These are phyloP conservation scores for Spongilla lacustris DNA, from an alignment of 37 sponge, comb jelly and placozoan genomes.

Conservation along the genomic window DNA sequence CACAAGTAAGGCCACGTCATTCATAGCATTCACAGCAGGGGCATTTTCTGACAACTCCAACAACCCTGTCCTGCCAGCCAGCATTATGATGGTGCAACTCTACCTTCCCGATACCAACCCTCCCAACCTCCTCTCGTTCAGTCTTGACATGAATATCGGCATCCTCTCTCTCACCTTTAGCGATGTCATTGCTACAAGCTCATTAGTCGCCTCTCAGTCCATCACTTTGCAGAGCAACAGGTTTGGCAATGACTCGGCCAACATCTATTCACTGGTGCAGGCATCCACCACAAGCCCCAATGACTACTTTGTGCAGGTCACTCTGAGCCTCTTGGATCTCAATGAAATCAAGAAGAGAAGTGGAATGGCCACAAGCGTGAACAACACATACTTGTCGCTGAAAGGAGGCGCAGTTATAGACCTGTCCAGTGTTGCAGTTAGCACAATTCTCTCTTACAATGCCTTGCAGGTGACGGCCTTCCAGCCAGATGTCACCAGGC, in stretches of 20 bases:
- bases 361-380: slow-evolving; percentile 68
- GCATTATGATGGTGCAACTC: not conserved
- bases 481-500: slow-evolving; percentile 77
- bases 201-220: slow-evolving; percentile 52
- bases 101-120: slow-evolving; percentile 54
- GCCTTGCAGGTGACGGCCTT: slow-evolving; percentile 59
- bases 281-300: slow-evolving; percentile 60
- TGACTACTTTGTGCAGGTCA: slow-evolving; percentile 69
- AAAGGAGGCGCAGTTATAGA: slow-evolving; percentile 71
- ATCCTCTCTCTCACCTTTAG: slow-evolving; percentile 70
- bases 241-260: slow-evolving; percentile 31
- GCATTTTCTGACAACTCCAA: slow-evolving; percentile 75
- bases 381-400: slow-evolving; percentile 77
- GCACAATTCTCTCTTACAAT: slow-evolving; percentile 52
- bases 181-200: slow-evolving; percentile 74
- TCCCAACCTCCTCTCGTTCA: slow-evolving; percentile 67
- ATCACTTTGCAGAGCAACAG: slow-evolving; percentile 75
- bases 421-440: slow-evolving; percentile 60
- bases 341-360: slow-evolving; percentile 81
- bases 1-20: slow-evolving; percentile 43
- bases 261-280: slow-evolving; percentile 49
- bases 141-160: slow-evolving; percentile 84
- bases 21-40: slow-evolving; percentile 58
- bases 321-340: slow-evolving; percentile 59
- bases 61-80: slow-evolving; percentile 37